phyloP scores from a whole-genome alignment of 2,113 vertebrate species.

The Pseudorectes ferrugineus region DNA sequence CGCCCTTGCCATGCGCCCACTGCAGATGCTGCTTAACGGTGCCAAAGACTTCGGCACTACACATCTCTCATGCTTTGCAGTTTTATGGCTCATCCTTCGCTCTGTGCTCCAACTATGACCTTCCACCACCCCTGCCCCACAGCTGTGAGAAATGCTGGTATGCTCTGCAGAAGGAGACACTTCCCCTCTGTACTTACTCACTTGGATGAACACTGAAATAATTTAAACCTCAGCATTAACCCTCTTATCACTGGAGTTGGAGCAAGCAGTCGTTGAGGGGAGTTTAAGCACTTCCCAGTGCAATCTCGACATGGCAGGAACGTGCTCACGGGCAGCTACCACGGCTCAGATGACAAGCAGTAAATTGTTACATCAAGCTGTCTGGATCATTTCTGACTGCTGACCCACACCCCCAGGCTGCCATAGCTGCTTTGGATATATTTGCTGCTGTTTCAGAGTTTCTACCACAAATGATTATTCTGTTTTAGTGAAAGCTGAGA shows the following conservation, averaged over 20 bases:
- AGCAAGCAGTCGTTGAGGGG: not conserved
- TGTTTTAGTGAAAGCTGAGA: not conserved
- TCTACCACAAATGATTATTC: not conserved
- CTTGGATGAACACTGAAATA: slow-evolving; percentile 7
- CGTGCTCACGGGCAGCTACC: not conserved
- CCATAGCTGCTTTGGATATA: not conserved
- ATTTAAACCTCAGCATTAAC: slow-evolving; percentile 31
- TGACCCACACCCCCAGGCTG: slow-evolving; percentile 8
- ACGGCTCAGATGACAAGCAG: not conserved
- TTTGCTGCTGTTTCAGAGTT: not conserved
- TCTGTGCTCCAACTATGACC: not conserved
- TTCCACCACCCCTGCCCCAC: not conserved
- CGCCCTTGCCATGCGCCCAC: not conserved
- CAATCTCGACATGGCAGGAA: not conserved
- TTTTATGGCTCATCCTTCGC: not conserved
- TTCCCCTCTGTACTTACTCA: not conserved
- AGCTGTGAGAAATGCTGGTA: not conserved
- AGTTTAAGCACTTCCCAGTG: not conserved
- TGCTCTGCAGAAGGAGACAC: not conserved
- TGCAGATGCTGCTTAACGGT: not conserved
- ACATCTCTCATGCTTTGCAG: not conserved
- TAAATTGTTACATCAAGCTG: not conserved
- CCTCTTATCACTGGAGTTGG: not conserved
- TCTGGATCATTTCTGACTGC: slow-evolving; percentile 14
- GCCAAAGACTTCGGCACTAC: not conserved